Percentiles rank a stretch among this genome's conserved stretches.
These are phyloP conservation scores for Cariama cristata DNA, from an alignment of 2,113 vertebrate genomes.

Conservation along the genomic window DNA sequence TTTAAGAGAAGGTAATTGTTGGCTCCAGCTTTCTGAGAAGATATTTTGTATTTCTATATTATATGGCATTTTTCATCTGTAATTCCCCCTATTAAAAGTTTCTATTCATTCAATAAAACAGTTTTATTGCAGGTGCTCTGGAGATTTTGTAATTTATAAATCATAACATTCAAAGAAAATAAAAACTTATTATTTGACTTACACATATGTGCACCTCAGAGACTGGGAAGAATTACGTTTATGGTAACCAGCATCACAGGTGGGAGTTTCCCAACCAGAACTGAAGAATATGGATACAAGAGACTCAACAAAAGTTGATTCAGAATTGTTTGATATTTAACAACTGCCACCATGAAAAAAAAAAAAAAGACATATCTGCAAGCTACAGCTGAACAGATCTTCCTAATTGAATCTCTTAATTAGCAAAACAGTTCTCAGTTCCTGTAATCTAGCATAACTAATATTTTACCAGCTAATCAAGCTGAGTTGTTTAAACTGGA, in stretches of 20 bases:
- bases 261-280: background rate
- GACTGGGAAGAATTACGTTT: background rate
- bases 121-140: background rate
- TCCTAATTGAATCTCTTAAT: conserved; percentile 52
- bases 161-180: background rate
- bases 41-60: background rate
- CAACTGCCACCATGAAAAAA: conserved; percentile 10
- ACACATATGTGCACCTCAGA: fast-evolving
- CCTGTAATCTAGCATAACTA: conserved; percentile 43
- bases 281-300: background rate
- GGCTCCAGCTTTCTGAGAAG: background rate
- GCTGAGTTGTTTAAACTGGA: conserved; percentile 49
- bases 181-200: background rate
- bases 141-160: background rate
- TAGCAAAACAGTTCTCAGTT: conserved; percentile 30
- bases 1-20: background rate
- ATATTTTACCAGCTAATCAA: conserved; percentile 64
- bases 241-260: fast-evolving
- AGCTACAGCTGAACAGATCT: conserved; percentile 25
- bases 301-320: background rate
- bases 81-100: background rate
- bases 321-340: conserved; percentile 17
- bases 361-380: conserved; percentile 36
- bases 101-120: background rate
- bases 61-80: background rate